These are phyloP conservation scores for Pandemis cinnamomeana DNA, from an alignment of 2,888 invertebrate species.

Conservation along the genomic window DNA sequence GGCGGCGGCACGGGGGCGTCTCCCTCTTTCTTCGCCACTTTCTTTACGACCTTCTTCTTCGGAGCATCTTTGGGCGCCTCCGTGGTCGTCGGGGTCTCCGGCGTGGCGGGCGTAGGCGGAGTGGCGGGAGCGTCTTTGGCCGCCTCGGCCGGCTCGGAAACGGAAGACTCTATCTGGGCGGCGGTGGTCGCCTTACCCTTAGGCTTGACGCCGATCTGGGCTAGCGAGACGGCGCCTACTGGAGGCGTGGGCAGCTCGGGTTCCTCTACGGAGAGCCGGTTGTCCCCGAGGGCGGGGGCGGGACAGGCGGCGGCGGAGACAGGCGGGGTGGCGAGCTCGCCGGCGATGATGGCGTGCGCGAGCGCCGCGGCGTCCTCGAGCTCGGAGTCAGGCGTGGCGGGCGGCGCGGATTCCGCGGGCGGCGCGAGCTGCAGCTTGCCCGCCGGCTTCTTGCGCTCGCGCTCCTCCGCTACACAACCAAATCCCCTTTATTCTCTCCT, in stretches of 20 bases:
- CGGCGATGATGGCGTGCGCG: conserved; percentile 79
- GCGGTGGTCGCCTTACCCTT: conserved; percentile 70
- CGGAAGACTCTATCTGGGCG: conserved; percentile 74
- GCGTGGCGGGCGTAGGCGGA: conserved; percentile 9
- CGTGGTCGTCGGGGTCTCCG: conserved; percentile 46
- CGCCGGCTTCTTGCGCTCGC: conserved; percentile 78
- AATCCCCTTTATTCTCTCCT: conserved; percentile 79
- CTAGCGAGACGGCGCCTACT: conserved; percentile 79
- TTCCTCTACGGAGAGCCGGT: conserved; percentile 66
- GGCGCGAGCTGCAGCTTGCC: conserved; percentile 75
- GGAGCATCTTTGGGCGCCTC: conserved; percentile 58
- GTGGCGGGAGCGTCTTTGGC: conserved; percentile 17
- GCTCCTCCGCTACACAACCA: conserved; percentile 84
- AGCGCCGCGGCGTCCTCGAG: conserved; percentile 79
- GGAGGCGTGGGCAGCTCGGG: conserved; percentile 80
- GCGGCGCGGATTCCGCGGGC: conserved; percentile 69
- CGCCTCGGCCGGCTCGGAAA: conserved; percentile 51
- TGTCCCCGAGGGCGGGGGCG: conserved; percentile 45
- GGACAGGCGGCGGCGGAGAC: conserved; percentile 56
- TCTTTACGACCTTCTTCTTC: conserved; percentile 78
- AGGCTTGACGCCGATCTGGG: conserved; percentile 77
- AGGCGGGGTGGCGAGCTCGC: conserved; percentile 71
- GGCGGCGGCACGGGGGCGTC: conserved; percentile 82
- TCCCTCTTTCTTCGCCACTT: conserved; percentile 80
- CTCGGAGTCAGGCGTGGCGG: conserved; percentile 81